Conservation (phyloP, 1,140 invertebrate species). For the Bombus balteatus region DNA sequence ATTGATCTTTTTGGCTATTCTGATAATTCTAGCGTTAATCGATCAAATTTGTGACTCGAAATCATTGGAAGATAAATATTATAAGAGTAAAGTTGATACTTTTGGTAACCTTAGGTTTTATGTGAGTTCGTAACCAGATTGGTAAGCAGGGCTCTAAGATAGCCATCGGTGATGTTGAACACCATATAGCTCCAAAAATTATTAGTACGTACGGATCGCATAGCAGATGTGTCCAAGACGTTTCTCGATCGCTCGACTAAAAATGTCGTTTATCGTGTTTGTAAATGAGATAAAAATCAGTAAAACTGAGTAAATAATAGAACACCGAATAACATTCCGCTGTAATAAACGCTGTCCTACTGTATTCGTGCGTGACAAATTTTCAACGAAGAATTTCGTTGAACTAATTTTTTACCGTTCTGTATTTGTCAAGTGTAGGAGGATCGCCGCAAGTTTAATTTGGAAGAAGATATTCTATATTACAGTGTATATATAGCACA, state of each 20-base stretch:
- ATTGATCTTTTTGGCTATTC: no score
- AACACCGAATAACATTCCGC: background rate
- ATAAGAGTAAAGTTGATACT: no score
- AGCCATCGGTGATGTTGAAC: constrained; percentile 90
- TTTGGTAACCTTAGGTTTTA: constrained; percentile 85
- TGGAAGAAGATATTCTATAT: background rate
- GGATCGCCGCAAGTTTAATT: no score
- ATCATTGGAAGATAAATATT: background rate
- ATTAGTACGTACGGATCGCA: constrained; percentile 85
- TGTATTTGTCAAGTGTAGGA: no score
- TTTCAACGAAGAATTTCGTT: background rate
- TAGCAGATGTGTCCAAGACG: constrained; percentile 84
- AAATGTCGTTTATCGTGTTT: background rate
- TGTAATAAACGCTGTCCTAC: no score
- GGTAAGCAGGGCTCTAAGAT: constrained; percentile 92
- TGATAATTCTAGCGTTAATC: background rate
- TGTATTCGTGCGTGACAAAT: background rate
- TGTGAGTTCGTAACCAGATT: constrained; percentile 89
- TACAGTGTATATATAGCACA: background rate
- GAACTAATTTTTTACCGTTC: background rate
- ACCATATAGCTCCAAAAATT: constrained; percentile 87
- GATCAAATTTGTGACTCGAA: background rate
- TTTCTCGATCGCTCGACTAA: constrained; percentile 57
- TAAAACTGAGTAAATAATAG: background rate
- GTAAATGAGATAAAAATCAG: background rate